These are phyloP conservation scores for Crypturellus tataupa DNA, from an alignment of 2,797 vertebrate genomes.

Conservation along the genomic window DNA sequence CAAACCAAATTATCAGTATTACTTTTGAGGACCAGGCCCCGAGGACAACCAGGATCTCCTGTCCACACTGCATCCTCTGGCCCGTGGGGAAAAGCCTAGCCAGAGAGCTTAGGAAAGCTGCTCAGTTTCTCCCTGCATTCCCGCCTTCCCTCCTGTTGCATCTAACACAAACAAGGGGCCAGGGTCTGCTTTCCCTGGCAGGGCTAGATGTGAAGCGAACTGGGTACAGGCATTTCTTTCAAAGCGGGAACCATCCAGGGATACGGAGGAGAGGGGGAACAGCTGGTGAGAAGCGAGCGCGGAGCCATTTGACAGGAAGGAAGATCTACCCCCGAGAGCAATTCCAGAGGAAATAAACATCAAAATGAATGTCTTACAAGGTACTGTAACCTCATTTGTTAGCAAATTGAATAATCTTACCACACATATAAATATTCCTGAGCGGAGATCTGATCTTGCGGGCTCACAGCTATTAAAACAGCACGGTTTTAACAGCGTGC, in stretches of 20 bases:
- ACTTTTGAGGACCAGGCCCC: not conserved
- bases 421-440: constrained; percentile 62
- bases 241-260: not conserved
- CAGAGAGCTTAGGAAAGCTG: not conserved
- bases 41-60: not conserved
- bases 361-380: constrained; percentile 67
- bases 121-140: not conserved
- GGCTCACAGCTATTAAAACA: constrained; percentile 55
- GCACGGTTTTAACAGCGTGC: constrained; percentile 28
- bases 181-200: not conserved
- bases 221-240: not conserved
- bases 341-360: constrained; percentile 67
- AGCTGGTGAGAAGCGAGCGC: constrained; percentile 43
- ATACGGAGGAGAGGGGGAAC: constrained; percentile 5
- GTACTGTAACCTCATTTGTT: constrained; percentile 63
- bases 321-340: constrained; percentile 59
- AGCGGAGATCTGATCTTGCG: constrained; percentile 47
- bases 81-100: not conserved
- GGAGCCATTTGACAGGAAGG: constrained; percentile 45
- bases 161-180: not conserved
- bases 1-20: not conserved
- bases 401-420: constrained; percentile 68
- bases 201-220: not conserved
- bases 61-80: not conserved
- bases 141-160: not conserved